Percentiles rank a stretch among this genome's conserved stretches.
phyloP scores from a whole-genome alignment of 2,888 invertebrate genomes.

The Rosalia funebris region DNA sequence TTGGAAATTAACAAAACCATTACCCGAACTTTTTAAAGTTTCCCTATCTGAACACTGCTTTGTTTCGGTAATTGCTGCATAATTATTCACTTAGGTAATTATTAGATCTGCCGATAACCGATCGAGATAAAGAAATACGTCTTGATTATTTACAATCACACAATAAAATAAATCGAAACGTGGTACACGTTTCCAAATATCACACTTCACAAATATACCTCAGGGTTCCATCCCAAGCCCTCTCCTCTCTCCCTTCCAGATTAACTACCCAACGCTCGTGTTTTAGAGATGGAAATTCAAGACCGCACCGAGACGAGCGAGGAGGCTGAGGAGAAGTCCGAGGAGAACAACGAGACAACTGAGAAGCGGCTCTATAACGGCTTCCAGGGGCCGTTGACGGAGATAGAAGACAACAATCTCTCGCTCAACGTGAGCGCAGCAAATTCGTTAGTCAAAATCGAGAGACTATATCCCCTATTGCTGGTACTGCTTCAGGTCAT shows the following conservation, averaged over 20 bases:
- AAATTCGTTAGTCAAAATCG: constrained; percentile 35
- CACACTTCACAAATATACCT: too few species aligned
- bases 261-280: too few species aligned
- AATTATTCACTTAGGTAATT: not conserved
- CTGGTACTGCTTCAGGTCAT: constrained; percentile 56
- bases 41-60: not conserved
- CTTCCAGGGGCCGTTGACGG: constrained; percentile 73
- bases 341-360: constrained; percentile 47
- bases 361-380: constrained; percentile 65
- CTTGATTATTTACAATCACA: too few species aligned
- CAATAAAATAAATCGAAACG: too few species aligned
- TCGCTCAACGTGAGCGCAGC: constrained; percentile 49
- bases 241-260: too few species aligned
- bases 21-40: not conserved
- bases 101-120: not conserved
- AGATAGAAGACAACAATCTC: constrained; percentile 64
- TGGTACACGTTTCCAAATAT: too few species aligned
- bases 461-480: constrained; percentile 47
- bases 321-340: constrained; percentile 56
- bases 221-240: not conserved
- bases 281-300: constrained; percentile 72
- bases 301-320: constrained; percentile 67
- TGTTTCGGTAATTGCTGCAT: not conserved
- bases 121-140: too few species aligned
- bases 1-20: constrained; percentile 5